phyloP scores from a whole-genome alignment of 2,113 vertebrate genomes.

The Paracanthobrama guichenoti region DNA sequence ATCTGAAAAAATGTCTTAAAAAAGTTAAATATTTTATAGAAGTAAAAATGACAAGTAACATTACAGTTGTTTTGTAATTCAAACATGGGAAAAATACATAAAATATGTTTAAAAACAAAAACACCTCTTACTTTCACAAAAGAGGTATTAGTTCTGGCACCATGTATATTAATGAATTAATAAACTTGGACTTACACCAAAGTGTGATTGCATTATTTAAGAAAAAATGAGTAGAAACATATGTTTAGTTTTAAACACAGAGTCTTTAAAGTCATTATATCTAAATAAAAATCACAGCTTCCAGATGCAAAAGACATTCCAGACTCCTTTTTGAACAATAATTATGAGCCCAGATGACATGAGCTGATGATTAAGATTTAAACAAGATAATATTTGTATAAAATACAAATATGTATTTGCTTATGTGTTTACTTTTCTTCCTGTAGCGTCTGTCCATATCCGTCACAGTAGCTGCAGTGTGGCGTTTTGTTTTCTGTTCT shows the following conservation, averaged over 20 bases:
- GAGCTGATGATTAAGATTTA: background rate
- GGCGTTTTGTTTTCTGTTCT: background rate
- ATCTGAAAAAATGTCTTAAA: background rate
- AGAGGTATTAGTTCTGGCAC: constrained; percentile 51
- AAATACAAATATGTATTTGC: constrained; percentile 1
- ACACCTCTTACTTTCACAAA: constrained; percentile 48
- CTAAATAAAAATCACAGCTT: background rate
- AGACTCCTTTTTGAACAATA: background rate
- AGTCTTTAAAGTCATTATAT: too few relatives aligned
- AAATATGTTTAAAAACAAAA: constrained; percentile 4
- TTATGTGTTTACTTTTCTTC: constrained; percentile 4
- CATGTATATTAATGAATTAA: constrained; percentile 45
- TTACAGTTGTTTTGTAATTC: constrained; percentile 5
- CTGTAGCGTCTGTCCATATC: constrained; percentile 1
- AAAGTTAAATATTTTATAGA: background rate
- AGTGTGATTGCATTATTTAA: constrained; percentile 17
- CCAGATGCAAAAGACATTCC: background rate
- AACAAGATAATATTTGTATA: background rate
- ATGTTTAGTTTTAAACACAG: background rate
- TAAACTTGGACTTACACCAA: constrained; percentile 42
- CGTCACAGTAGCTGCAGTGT: background rate
- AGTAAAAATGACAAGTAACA: background rate
- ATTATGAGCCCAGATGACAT: background rate
- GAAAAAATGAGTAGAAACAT: background rate
- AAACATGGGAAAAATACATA: background rate